Percentiles rank a stretch among this genome's conserved stretches.
phyloP scores from a whole-genome alignment of 2,888 invertebrate genomes.

The Clivina fossor region DNA sequence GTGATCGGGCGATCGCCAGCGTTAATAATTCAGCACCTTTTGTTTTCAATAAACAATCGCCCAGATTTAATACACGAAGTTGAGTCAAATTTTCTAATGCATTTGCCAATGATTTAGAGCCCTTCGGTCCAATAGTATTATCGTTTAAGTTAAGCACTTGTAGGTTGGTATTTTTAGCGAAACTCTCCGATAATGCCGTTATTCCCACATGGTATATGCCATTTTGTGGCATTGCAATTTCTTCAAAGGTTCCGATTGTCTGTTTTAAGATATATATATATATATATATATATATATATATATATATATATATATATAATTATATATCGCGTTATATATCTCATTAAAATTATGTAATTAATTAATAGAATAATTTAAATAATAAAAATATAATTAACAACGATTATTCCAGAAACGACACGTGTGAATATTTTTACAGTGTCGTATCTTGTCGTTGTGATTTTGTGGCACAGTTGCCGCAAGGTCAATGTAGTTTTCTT shows the following conservation, averaged over 20 bases:
- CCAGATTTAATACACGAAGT: constrained; percentile 73
- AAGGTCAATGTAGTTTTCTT: no score
- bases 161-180: constrained; percentile 70
- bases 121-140: constrained; percentile 82
- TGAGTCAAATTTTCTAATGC: constrained; percentile 67
- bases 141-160: constrained; percentile 87
- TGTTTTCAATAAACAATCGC: constrained; percentile 76
- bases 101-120: constrained; percentile 74
- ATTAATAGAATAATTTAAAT: no score
- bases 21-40: constrained; percentile 73
- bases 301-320: no score
- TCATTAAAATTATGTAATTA: no score
- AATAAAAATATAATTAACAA: no score
- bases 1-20: constrained; percentile 60
- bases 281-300: not conserved
- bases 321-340: no score
- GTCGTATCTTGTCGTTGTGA: no score
- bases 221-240: constrained; percentile 94
- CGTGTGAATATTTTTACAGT: no score
- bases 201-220: constrained; percentile 91
- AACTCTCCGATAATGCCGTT: constrained; percentile 74
- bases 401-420: no score
- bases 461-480: no score
- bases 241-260: constrained; percentile 80
- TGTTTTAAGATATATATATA: constrained; percentile 47